Evolutionary conservation across 1,140 invertebrate genomes (phyloP).

Genomic region (Cyphomyrmex costatus): DNA sequence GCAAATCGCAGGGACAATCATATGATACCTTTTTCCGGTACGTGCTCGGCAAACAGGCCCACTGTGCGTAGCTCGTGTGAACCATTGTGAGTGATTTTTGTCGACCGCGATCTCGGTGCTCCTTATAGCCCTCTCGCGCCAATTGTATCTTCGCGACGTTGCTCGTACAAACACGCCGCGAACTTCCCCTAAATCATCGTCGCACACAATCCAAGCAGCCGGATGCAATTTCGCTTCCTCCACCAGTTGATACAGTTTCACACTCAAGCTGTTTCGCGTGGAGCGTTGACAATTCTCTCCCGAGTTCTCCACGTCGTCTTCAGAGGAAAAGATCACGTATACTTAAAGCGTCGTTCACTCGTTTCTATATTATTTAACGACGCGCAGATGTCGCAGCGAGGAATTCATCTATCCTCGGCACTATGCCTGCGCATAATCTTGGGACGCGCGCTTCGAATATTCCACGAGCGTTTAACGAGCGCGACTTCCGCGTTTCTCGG

Average conservation of each 20-base stretch:
- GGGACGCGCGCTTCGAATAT: conserved; percentile 4
- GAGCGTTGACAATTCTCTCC: neutral
- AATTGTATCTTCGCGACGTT: neutral
- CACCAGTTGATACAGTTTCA: neutral
- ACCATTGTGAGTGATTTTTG: conserved; percentile 79
- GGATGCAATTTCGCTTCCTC: conserved; percentile 26
- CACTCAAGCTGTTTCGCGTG: neutral
- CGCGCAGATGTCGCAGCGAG: neutral
- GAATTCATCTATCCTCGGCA: neutral
- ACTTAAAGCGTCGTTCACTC: neutral
- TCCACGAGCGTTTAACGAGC: neutral
- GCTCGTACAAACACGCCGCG: conserved; percentile 27
- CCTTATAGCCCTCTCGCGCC: neutral
- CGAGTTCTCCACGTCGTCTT: neutral
- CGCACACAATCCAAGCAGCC: neutral
- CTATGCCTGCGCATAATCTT: neutral
- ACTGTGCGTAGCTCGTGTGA: conserved; percentile 86
- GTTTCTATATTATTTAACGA: neutral
- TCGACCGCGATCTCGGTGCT: neutral
- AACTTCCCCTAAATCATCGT: conserved; percentile 47
- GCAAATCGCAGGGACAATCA: neutral
- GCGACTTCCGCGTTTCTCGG: conserved; percentile 53
- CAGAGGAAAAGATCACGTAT: neutral
- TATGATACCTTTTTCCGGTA: conserved; percentile 86
- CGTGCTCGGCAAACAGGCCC: conserved; percentile 86